Base-by-base conservation (phyloP, 2,888 invertebrate species). In the Tanytarsus gracilentus region DNA sequence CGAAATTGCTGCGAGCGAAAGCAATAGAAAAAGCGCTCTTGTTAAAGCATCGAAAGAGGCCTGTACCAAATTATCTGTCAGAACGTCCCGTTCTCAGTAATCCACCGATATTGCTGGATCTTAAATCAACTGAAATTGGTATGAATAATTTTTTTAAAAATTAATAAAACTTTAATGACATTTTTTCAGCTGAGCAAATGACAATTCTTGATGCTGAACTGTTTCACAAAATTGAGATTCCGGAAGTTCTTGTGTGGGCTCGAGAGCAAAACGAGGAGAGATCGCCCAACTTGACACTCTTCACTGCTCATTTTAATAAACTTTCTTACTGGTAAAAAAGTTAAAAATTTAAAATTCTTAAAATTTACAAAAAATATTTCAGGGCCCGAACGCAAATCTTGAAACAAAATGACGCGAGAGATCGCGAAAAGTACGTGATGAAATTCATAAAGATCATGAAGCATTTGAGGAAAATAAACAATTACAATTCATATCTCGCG, bases 361-460 rank as follows among this genome's bases (percentile, higher is more conserved):
- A 52, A 29, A 51, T 26, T 62, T 29, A 8, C 16, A 33, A 3
- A 14, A 30, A 48, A 36, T 16, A 44, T 33, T 69, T 21, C 66
- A 78, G 84, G 84, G 95, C 95, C 40, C 79, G 98, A 61, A 94
- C 97, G 3, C 81, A 90, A 70, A 96, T 99, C 68, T 76, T 99
- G 58, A 88, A 91, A 66, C 88, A 91, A 72, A 81, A 83, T 66
- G 96, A 96, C 69, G 88, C 90, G n/a, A 90, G 89, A 68, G 97
- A 98, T 68, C 81, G 98, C 29, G 98, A 99, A 74, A 88, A 88
- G 69, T 93, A 91, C 72, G 91, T 93, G 62, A 84, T 87, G 68
- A 96, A 95, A 71, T 95, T 97, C 74, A 88, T 99, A 62, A 98
- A 98, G 75, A 94, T 99, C 64, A 97, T 98, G 96, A 95, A 96